Base-by-base conservation (phyloP, 2,113 vertebrate genomes). In the Rattus rattus region DNA sequence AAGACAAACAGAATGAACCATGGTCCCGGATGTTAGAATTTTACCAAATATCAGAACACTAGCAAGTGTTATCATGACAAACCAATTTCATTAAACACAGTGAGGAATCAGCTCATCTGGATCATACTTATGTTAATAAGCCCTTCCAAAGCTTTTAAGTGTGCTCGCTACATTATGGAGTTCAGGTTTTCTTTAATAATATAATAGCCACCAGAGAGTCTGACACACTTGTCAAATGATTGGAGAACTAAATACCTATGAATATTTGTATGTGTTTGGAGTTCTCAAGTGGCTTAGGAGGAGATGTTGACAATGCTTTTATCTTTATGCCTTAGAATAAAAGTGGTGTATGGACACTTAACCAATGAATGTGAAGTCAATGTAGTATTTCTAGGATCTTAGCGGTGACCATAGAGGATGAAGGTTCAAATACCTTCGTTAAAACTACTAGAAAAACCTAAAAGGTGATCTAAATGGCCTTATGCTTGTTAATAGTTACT, bases 201-300 rank as follows among this genome's bases (percentile, higher is more conserved):
- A 30, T 52, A 91, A 84, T 49, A 19, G 2, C 12, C 33, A 22
- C 67, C 85, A 83, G 20, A 93, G n/a, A 24, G 8, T 33, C 56
- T 88, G 83, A 77, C 24, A 85, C 10, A 84, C 47, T 88, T 73
- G 63, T 49, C 8, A 93, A 28, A 88, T 61, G 61, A 90, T 47
- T 43, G 24, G 91, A 22, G 84, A 93, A 43, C 79, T 13, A 65
- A 92, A 28, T 56, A 12, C 49, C n/a, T 94, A 49, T 80, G 47
- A 73, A 19, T 0, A 67, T 84, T 85, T 79, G n/a, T 10, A 65
- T 84, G 76, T 52, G 14, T 93, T 83, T 91, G 76, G 7, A 5
- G 22, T 91, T 93, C 33, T 93, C 70, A 91, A 67, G 59, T 83
- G 77, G 16, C 20, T 85, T 69, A 73, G n/a, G 61, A 95, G 26